Evolutionary conservation across 2,888 invertebrate genomes (phyloP), one percentile per base, ranked within the genome.

Genomic region (Drosophila pullipes): DNA sequence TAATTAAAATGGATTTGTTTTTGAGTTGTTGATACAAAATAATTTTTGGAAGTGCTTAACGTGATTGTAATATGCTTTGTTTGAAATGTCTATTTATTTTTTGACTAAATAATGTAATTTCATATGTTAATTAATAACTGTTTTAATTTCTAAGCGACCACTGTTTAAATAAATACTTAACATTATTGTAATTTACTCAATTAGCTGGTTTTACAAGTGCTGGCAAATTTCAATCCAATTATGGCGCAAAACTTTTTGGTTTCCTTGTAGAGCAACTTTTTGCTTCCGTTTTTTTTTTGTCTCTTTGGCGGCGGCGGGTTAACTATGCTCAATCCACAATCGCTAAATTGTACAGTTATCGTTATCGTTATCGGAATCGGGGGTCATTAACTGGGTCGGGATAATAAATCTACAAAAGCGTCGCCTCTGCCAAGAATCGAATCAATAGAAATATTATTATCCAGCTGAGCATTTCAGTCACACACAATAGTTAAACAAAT

Each of bases 181-280:
- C 37, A 53, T 44, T 78, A 49, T 59, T 54, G 44, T 69, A 66
- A 52, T 57, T 70, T 74, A 59, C 18, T 61, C 50, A 50, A 62
- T 66, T 54, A 75, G 55, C 64, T 72, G 33, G 37, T 25, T 73
- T 78, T 66, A 18, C 60, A 52, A 70, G 65, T 81, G 70, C 70
- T 81, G 66, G 49, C 54, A 74, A 73, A 52, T 50, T 58, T 28
- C 47, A 74, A 66, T 83, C 85, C 83, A 79, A 70, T 73, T 85
- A 85, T 85, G 88, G 88, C 84, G 72, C 59, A 70, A 75, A 62
- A 76, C 59, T 85, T 81, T 85, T 87, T 87, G 81, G 88, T 16
- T 73, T 68, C 47, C 60, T 22, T 37, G 53, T 18, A 10, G 62
- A 54, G 55, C 47, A 61, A 63, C 22, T 49, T 63, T 63, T 53